Conservation (phyloP, 2,797 vertebrate genomes). For the Acipenser ruthenus region DNA sequence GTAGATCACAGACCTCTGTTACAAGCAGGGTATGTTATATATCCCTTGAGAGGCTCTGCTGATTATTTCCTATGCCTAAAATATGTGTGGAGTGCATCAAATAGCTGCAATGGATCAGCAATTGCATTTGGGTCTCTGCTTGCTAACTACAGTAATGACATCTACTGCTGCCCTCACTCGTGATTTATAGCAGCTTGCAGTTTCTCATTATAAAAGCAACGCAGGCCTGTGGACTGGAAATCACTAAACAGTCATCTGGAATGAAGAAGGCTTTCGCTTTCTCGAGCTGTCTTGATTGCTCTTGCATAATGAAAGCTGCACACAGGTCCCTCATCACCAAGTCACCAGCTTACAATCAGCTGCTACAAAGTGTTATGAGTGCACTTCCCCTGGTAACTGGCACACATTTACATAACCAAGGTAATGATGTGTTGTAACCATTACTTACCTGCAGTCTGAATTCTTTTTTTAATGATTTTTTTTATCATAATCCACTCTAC, state of each 20-base stretch:
- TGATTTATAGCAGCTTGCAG: not conserved
- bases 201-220: not conserved
- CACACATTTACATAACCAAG: too few species aligned
- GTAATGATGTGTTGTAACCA: too few species aligned
- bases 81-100: not conserved
- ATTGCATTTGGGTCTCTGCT: slow-evolving; percentile 5
- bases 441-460: too few species aligned
- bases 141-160: not conserved
- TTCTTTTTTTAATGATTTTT: too few species aligned
- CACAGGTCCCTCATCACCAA: too few species aligned
- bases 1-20: slow-evolving; percentile 9
- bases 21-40: not conserved
- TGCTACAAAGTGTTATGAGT: too few species aligned
- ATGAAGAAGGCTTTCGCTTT: not conserved
- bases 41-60: slow-evolving; percentile 1
- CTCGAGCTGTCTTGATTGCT: not conserved
- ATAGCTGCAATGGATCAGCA: slow-evolving; percentile 5
- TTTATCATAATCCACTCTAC: too few species aligned
- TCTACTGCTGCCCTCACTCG: not conserved
- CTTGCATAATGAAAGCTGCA: too few species aligned
- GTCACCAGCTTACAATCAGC: too few species aligned
- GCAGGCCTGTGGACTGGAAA: not conserved
- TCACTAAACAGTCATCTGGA: not conserved
- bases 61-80: slow-evolving; percentile 1
- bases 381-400: too few species aligned